A percentile compares a stretch with the other conserved stretches of the same genome.
phyloP scores from a whole-genome alignment of 2,888 invertebrate genomes.

The Drosophila mettleri region DNA sequence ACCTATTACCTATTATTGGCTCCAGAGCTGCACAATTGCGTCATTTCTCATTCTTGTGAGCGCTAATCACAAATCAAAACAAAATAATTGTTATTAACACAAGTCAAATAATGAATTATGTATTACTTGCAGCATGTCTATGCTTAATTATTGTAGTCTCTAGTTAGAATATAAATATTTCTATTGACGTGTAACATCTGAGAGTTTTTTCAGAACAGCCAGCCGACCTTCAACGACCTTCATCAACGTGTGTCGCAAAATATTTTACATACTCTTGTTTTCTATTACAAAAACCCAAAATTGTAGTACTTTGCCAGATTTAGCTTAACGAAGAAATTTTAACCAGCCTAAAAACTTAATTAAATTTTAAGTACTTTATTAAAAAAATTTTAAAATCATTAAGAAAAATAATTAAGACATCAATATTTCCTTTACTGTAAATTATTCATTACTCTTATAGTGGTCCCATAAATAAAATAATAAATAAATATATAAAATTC shows the following conservation, averaged over 20 bases:
- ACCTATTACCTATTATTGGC: slow-evolving; percentile 9
- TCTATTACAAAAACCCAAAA: too few relatives aligned
- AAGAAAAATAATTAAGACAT: neutral
- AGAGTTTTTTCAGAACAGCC: neutral
- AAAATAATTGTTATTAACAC: slow-evolving; percentile 27
- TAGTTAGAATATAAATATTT: neutral
- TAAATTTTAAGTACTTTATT: neutral
- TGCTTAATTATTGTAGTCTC: slow-evolving; percentile 43
- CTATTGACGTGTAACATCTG: neutral
- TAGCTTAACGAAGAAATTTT: neutral
- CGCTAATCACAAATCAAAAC: slow-evolving; percentile 53
- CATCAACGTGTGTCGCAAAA: neutral
- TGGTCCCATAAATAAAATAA: too few relatives aligned
- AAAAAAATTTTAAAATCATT: neutral
- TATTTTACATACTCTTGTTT: too few relatives aligned
- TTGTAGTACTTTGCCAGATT: too few relatives aligned
- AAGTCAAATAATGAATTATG: slow-evolving; percentile 67
- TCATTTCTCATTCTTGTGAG: slow-evolving; percentile 53
- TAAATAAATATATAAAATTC: too few relatives aligned
- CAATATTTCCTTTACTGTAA: neutral
- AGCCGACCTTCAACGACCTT: slow-evolving; percentile 7
- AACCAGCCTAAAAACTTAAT: neutral
- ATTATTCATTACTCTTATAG: neutral
- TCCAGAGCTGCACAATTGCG: slow-evolving; percentile 44
- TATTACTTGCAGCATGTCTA: slow-evolving; percentile 43